Base-by-base conservation (phyloP, 2,113 vertebrate species). In the Lophochroa leadbeateri region DNA sequence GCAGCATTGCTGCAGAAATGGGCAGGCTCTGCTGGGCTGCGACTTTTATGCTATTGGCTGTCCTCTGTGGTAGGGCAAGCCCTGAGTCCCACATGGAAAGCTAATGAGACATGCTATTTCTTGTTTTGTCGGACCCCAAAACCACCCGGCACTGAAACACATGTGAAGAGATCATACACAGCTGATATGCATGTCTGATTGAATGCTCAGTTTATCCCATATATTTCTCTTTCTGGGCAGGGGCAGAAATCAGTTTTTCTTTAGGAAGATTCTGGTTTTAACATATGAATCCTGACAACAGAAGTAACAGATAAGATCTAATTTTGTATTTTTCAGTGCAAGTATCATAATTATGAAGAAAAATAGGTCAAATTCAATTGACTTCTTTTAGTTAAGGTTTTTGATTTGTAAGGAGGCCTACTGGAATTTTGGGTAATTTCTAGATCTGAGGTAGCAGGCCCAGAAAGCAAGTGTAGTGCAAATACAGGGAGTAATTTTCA, bases 181-280 rank as follows among this genome's bases (percentile, higher is more conserved):
- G 63, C 24, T 44, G 25, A 17, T 68, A 27, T 0, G 4, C 0
- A 0, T 21, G 7, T 64, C 50, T 63, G 37, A 50, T 4, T 77
- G 41, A 92, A 85, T 0, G 2, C 19, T 61, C 44, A 3, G 7
- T 71, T 61, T 80, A 20, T 68, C 43, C 69, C 31, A 41, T 44
- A 9, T 25, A 31, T 28, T 70, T 33, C 16, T 8, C 17, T 75
- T 78, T 12, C 69, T 68, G 43, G 50, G 23, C 25, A 70, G 49
- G 53, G 85, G 9, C 44, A 93, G 53, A 83, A 74, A 88, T 44
- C 2, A 43, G 33, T 43, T 81, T 92, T 18, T 92, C 5, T 86
- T 83, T 23, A 64, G 47, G 39, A 92, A 75, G 8, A 46, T 67
- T 86, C 31, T 53, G 24, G 4, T 68, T 94, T 89, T 86, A 75